A percentile compares a stretch with the other conserved stretches of the same genome.
Conservation (phyloP, 2,797 vertebrate genomes). For the Morelia viridis region DNA sequence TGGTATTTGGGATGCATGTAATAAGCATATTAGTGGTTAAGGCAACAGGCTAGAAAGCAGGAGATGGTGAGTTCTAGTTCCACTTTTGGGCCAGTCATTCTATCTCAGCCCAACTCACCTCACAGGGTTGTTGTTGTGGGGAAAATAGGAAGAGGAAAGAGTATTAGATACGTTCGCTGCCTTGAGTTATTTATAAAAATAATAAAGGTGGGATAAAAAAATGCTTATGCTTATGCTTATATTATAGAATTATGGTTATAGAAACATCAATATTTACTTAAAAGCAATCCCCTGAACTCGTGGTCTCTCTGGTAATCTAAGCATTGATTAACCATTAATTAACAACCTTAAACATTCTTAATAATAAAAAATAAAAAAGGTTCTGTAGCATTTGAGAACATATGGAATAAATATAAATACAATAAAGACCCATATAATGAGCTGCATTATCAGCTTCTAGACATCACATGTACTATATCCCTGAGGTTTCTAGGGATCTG, state of each 20-base stretch:
- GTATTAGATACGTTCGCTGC: too few species aligned
- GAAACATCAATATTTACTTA: conserved; percentile 17
- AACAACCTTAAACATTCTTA: conserved; percentile 4
- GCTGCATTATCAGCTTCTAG: background rate
- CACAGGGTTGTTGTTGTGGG: too few species aligned
- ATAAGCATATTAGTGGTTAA: background rate
- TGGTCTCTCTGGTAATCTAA: background rate
- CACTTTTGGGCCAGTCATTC: too few species aligned
- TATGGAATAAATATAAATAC: conserved; percentile 28
- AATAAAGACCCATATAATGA: background rate
- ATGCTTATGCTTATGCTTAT: too few species aligned
- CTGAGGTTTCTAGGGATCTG: background rate
- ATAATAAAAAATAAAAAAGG: conserved; percentile 22
- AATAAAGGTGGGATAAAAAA: too few species aligned
- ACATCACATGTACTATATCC: background rate
- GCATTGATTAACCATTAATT: conserved; percentile 29
- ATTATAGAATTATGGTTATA: conserved; percentile 23
- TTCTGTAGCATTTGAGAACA: conserved; percentile 10
- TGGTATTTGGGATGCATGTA: background rate
- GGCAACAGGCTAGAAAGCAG: too few species aligned
- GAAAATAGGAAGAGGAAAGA: too few species aligned
- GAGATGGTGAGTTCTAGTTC: too few species aligned
- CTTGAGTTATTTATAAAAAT: too few species aligned
- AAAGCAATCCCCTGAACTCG: conserved; percentile 5
- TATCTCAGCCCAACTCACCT: too few species aligned